Evolutionary conservation across 2,797 vertebrate genomes (phyloP).

Genomic region (Siniperca obscura): DNA sequence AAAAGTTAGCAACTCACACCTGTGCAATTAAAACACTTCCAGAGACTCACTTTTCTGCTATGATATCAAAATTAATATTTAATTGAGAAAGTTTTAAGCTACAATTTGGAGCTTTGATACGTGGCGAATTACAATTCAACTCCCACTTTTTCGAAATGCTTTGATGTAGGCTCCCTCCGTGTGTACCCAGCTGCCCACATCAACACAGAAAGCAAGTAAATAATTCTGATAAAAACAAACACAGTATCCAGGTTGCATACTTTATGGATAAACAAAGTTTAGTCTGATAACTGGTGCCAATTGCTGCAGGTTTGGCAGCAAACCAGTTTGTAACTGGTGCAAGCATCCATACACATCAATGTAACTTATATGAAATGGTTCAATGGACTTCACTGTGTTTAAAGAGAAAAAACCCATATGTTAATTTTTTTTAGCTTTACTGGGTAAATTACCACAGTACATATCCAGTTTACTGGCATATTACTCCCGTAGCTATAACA

Average conservation of each 20-base stretch:
- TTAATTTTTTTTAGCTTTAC: too few relatives aligned
- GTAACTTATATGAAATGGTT: too few relatives aligned
- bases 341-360: too few relatives aligned
- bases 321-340: too few relatives aligned
- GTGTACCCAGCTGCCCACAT: constrained; percentile 21
- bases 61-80: constrained; percentile 19
- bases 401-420: too few relatives aligned
- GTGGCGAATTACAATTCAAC: constrained; percentile 24
- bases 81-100: constrained; percentile 3
- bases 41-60: constrained; percentile 14
- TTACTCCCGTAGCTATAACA: too few relatives aligned
- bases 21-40: constrained; percentile 23
- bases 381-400: too few relatives aligned
- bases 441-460: too few relatives aligned
- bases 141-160: constrained; percentile 4
- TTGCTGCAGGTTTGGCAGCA: too few relatives aligned
- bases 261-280: background rate
- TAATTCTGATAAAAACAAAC: constrained; percentile 38
- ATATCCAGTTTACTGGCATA: too few relatives aligned
- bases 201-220: constrained; percentile 38
- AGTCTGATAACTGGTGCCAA: background rate
- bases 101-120: constrained; percentile 35
- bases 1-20: constrained; percentile 13
- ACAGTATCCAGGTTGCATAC: constrained; percentile 14
- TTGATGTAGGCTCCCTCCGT: constrained; percentile 28